Evolutionary conservation across 2,797 vertebrate species (phyloP).

Genomic region (Schizopygopsis malacanthus): DNA sequence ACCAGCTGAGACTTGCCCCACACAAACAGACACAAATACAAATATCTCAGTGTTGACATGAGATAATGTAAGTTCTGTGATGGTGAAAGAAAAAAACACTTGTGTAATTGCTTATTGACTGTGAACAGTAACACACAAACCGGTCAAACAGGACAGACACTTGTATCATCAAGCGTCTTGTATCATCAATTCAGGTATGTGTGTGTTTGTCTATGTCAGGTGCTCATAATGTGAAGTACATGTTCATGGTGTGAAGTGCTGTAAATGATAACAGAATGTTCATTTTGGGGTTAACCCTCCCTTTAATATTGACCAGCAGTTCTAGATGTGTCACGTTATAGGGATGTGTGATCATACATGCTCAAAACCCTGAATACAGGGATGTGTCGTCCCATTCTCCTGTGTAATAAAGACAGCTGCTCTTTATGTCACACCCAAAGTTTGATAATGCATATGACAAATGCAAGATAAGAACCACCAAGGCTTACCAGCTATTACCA

Average conservation of each 20-base stretch:
- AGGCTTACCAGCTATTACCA: constrained; percentile 6
- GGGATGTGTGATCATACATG: constrained; percentile 35
- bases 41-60: constrained; percentile 31
- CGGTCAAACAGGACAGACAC: constrained; percentile 24
- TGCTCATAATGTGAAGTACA: not conserved
- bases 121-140: constrained; percentile 26
- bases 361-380: constrained; percentile 4
- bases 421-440: constrained; percentile 46
- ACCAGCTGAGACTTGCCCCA: constrained; percentile 60
- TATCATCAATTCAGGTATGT: too few relatives aligned
- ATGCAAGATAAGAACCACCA: constrained; percentile 48
- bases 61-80: constrained; percentile 17
- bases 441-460: constrained; percentile 51
- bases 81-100: constrained; percentile 10
- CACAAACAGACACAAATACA: constrained; percentile 57
- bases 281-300: not conserved
- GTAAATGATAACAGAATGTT: not conserved
- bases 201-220: constrained; percentile 9
- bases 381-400: not conserved
- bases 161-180: not conserved
- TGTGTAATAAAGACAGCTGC: constrained; percentile 37
- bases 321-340: constrained; percentile 18
- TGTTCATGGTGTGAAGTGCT: not conserved
- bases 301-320: constrained; percentile 24
- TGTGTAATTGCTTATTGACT: constrained; percentile 33